Evolutionary conservation across 1,140 invertebrate genomes (phyloP).

Genomic region (Heterodera carotae): DNA sequence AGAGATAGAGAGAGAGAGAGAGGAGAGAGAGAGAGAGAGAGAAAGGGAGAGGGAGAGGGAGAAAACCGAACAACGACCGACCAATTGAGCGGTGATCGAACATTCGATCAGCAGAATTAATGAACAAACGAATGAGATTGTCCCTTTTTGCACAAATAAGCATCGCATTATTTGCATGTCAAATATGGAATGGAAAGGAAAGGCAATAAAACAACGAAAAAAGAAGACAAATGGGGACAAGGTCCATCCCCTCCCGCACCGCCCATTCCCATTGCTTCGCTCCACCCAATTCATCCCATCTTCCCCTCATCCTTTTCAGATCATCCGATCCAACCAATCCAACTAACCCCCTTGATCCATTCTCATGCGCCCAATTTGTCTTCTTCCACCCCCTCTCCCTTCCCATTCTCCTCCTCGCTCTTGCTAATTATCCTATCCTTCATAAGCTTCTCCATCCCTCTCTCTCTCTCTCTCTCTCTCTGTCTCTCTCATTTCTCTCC

Average conservation of each 20-base stretch:
- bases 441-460: too few species aligned
- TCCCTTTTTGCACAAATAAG: not conserved
- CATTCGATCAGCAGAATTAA: not conserved
- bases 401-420: not conserved
- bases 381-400: not conserved
- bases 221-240: too few species aligned
- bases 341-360: not conserved
- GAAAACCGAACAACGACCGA: too few species aligned
- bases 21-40: not conserved
- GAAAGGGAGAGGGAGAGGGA: not conserved
- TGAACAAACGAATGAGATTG: not conserved
- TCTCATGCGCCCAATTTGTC: slow-evolving; percentile 1
- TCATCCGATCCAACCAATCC: not conserved
- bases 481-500: not conserved
- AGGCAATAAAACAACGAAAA: not conserved
- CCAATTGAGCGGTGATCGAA: too few species aligned
- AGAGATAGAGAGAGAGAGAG: not conserved
- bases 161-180: not conserved
- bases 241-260: not conserved
- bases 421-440: not conserved
- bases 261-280: not conserved
- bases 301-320: not conserved
- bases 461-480: too few species aligned
- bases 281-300: not conserved
- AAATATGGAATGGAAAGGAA: not conserved